Base-by-base conservation (phyloP, 2,888 invertebrate species). In the Xanthostigma xanthostigma region DNA sequence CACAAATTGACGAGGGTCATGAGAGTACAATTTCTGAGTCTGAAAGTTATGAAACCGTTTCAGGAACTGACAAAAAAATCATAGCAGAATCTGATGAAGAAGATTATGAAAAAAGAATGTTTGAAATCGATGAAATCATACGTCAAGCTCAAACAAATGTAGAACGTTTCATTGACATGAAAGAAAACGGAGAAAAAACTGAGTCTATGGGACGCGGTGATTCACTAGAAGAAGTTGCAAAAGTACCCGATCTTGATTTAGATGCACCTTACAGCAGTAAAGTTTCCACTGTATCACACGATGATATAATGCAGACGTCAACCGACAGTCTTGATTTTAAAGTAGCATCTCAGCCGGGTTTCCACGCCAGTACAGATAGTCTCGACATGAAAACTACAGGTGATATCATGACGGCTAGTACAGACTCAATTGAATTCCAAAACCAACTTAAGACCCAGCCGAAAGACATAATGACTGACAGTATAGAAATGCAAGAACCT, bases 81-180 rank as follows among this genome's bases (percentile, higher is more conserved):
- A 61, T 75, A 64, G 58, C 73, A 62, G 71, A 79, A 67, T 72
- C 71, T 12, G 69, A 69, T 49, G 67, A 67, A 43, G 76, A 76
- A 55, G 79, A 79, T 57, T 78, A 79, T 53, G 79, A 79, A 53
- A 76, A 76, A 54, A 65, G 78, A 49, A 78, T 80, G 69, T 75
- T 76, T 60, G 79, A 80, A 62, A 79, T 80, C 47, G 80, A 81
- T 58, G 79, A 79, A 62, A 79, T 80, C 42, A 80, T 80, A 53
- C 68, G 74, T 51, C 76, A 81, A 59, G 79, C 80, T 12, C 79
- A 81, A 58, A 73, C 73, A 9, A 79, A 80, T 59, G 79, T 79
- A 9, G 79, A 80, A 57, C 70, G 73, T 51, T 75, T 78, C 54
- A 72, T 71, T n/a, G 70, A 73, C 46, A 63, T 73, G 40, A 73